These are phyloP conservation scores for Eupithecia abbreviata DNA, from an alignment of 2,888 invertebrate genomes.

Conservation along the genomic window DNA sequence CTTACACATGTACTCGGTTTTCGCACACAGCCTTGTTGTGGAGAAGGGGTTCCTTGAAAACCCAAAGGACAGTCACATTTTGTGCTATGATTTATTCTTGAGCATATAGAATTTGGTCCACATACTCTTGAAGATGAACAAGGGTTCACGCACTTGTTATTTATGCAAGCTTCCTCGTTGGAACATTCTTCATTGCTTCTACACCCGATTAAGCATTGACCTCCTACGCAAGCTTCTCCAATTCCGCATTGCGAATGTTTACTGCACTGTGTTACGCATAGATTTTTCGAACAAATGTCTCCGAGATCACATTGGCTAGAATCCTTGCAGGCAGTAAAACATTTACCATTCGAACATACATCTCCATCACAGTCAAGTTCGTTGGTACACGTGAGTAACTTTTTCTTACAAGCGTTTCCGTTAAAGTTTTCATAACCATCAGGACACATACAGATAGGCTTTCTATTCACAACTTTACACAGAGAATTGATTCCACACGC, in stretches of 20 bases:
- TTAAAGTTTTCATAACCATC: constrained; percentile 88
- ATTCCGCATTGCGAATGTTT: constrained; percentile 91
- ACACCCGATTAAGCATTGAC: constrained; percentile 92
- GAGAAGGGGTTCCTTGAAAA: constrained; percentile 93
- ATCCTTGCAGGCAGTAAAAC: constrained; percentile 91
- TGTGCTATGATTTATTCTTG: constrained; percentile 88
- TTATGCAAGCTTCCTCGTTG: constrained; percentile 90
- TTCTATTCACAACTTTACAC: constrained; percentile 90
- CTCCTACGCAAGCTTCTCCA: constrained; percentile 91
- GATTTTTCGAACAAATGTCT: constrained; percentile 90
- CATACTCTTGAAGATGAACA: constrained; percentile 90
- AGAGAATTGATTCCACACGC: constrained; percentile 92
- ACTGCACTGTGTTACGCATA: constrained; percentile 91
- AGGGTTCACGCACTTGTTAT: constrained; percentile 93
- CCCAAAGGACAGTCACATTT: constrained; percentile 92
- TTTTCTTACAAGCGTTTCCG: constrained; percentile 87
- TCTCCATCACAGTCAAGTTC: constrained; percentile 92
- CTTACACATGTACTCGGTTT: constrained; percentile 88
- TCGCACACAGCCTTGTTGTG: constrained; percentile 94
- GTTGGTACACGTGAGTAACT: constrained; percentile 85
- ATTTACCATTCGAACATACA: constrained; percentile 92
- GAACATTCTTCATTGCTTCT: constrained; percentile 92
- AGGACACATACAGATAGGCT: constrained; percentile 91
- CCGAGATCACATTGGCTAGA: constrained; percentile 90
- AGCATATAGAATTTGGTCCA: constrained; percentile 93